These are phyloP conservation scores for Itoplectis maculator DNA, from an alignment of 2,888 invertebrate species.

Conservation along the genomic window DNA sequence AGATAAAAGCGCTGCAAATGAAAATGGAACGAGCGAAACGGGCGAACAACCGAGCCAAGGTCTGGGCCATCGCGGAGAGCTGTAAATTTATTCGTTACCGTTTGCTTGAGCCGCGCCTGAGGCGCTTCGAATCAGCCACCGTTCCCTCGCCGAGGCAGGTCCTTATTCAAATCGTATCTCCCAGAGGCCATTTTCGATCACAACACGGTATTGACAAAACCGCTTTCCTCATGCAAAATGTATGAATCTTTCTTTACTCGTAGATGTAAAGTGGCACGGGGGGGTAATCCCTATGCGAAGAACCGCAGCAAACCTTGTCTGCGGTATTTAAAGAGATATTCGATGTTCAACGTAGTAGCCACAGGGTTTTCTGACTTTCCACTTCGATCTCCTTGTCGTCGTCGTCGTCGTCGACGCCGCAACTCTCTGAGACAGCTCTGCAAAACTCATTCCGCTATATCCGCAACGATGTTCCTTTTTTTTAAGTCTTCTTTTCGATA, in stretches of 20 bases:
- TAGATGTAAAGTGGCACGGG: constrained; percentile 65
- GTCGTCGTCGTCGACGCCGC: background rate
- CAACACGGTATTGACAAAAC: constrained; percentile 81
- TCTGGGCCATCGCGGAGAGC: constrained; percentile 46
- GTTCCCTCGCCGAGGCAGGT: constrained; percentile 64
- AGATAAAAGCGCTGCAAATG: constrained; percentile 57
- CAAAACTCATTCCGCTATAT: too few relatives aligned
- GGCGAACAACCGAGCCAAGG: constrained; percentile 16
- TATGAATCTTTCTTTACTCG: constrained; percentile 72
- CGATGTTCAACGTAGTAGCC: constrained; percentile 21
- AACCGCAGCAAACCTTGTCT: constrained; percentile 48
- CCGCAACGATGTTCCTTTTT: too few relatives aligned
- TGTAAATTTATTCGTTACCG: constrained; percentile 79
- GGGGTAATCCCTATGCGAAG: constrained; percentile 64
- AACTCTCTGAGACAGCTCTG: background rate
- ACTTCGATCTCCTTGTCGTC: background rate
- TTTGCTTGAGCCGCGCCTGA: constrained; percentile 73
- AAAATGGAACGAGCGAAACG: constrained; percentile 36
- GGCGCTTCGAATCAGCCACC: constrained; percentile 62
- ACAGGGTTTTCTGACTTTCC: constrained; percentile 12
- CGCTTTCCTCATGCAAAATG: constrained; percentile 78
- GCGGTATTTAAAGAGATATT: constrained; percentile 59
- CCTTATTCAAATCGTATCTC: constrained; percentile 81
- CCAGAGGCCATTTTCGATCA: constrained; percentile 81
- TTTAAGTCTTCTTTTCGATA: too few relatives aligned